phyloP scores from a whole-genome alignment of 2,113 vertebrate species.

The Crotalus helleri region DNA sequence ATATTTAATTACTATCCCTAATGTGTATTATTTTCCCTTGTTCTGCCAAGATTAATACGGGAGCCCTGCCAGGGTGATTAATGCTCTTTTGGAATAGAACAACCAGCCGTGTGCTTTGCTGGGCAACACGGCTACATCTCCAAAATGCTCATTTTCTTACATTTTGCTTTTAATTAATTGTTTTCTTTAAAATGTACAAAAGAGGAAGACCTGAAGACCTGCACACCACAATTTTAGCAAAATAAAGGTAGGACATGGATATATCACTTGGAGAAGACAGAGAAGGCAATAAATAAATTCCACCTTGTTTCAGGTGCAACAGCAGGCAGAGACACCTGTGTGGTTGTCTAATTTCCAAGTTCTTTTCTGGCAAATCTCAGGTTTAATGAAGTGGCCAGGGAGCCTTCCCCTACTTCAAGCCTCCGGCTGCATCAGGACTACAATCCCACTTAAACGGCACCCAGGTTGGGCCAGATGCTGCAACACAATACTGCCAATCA shows the following conservation, averaged over 20 bases:
- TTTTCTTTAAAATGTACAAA: neutral
- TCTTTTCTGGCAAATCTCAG: neutral
- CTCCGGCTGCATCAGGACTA: neutral
- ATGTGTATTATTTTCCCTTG: neutral
- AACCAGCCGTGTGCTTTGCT: conserved; percentile 20
- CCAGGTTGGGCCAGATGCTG: neutral
- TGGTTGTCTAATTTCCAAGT: neutral
- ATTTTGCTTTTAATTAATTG: neutral
- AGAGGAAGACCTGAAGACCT: neutral
- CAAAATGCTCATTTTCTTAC: conserved; percentile 22
- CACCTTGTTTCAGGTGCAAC: neutral
- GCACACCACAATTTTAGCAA: neutral
- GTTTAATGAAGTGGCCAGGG: neutral
- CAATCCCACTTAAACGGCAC: neutral
- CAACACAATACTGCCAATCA: neutral
- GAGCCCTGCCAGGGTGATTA: conserved; percentile 36
- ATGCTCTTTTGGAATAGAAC: conserved; percentile 42
- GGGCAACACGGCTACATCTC: conserved; percentile 17
- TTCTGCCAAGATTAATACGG: conserved; percentile 24
- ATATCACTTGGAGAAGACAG: neutral
- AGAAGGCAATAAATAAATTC: neutral
- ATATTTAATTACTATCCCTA: conserved; percentile 12
- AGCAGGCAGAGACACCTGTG: neutral
- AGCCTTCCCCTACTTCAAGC: neutral
- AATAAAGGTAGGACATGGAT: neutral